A percentile compares a stretch with the other conserved stretches of the same genome.
These are phyloP conservation scores for Epizoanthus stellaris DNA, from an alignment of 92 coral and sea anemone species.

Conservation along the genomic window DNA sequence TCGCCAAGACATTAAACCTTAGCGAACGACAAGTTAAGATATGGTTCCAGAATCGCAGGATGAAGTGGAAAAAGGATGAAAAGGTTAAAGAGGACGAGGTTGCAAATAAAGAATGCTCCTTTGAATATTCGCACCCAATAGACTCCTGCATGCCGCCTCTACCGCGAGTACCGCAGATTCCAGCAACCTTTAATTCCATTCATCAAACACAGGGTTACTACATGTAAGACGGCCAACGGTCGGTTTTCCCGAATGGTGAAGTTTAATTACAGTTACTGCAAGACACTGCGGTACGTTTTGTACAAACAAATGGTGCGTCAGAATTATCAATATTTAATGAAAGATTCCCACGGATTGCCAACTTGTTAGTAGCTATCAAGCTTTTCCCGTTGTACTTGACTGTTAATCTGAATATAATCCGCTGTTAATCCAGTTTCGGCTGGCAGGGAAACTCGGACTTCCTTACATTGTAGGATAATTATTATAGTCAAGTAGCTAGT, in stretches of 20 bases:
- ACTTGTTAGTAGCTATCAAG: conserved; percentile 49
- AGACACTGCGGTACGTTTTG: conserved; percentile 11
- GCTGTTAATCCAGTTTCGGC: conserved; percentile 66
- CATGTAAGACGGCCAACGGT: neutral
- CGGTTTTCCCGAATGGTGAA: neutral
- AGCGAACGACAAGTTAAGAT: conserved; percentile 96
- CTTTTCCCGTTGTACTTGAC: conserved; percentile 39
- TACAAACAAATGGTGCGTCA: conserved; percentile 17
- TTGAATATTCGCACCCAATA: conserved; percentile 36
- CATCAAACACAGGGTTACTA: conserved; percentile 29
- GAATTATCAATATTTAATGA: conserved; percentile 36
- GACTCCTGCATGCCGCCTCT: conserved; percentile 47
- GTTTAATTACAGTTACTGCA: conserved; percentile 1
- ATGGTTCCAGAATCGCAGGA: conserved; percentile 97
- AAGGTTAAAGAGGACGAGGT: conserved; percentile 74
- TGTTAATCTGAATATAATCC: conserved; percentile 59
- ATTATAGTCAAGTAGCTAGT: neutral
- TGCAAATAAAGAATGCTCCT: conserved; percentile 48
- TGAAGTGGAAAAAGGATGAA: conserved; percentile 98
- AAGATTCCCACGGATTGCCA: conserved; percentile 38
- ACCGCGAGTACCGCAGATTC: conserved; percentile 35
- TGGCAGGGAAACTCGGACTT: conserved; percentile 55
- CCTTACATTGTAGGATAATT: conserved; percentile 43
- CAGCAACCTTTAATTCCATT: conserved; percentile 25
- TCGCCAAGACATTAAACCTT: conserved; percentile 84